Percentiles rank a stretch among this genome's conserved stretches.
Evolutionary conservation across 2,113 vertebrate genomes (phyloP).

Genomic region (Rhinolophus ferrumequinum): DNA sequence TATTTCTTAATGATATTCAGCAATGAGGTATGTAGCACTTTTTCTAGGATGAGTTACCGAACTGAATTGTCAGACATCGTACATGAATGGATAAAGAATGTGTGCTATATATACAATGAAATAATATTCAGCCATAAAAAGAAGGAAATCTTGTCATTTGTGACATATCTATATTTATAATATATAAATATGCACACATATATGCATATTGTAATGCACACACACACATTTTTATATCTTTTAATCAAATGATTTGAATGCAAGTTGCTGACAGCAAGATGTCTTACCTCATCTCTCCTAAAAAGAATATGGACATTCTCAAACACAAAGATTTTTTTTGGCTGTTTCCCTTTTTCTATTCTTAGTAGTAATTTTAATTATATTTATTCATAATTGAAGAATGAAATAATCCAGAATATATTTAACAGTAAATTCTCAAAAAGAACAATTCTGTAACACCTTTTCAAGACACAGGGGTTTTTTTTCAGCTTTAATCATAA

Average conservation of each 20-base stretch:
- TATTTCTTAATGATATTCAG: no score
- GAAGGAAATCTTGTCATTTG: neutral
- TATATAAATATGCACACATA: neutral
- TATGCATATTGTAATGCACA: neutral
- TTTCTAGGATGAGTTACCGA: no score
- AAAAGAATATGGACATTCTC: neutral
- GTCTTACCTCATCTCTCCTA: neutral
- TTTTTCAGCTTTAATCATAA: neutral
- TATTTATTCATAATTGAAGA: neutral
- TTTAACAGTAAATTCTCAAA: neutral
- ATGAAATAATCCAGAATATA: neutral
- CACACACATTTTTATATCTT: neutral
- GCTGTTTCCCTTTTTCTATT: neutral
- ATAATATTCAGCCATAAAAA: neutral
- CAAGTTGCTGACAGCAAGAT: neutral
- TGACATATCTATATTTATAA: neutral
- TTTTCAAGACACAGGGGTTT: neutral
- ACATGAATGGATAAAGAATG: neutral
- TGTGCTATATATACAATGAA: neutral
- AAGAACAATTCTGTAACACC: neutral
- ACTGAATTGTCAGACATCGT: no score
- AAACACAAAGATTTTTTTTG: neutral
- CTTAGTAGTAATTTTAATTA: neutral
- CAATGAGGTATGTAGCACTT: no score
- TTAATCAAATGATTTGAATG: neutral